These are phyloP conservation scores for Anguilla pacifica DNA, from an alignment of 2,797 vertebrate species.

Conservation along the genomic window DNA sequence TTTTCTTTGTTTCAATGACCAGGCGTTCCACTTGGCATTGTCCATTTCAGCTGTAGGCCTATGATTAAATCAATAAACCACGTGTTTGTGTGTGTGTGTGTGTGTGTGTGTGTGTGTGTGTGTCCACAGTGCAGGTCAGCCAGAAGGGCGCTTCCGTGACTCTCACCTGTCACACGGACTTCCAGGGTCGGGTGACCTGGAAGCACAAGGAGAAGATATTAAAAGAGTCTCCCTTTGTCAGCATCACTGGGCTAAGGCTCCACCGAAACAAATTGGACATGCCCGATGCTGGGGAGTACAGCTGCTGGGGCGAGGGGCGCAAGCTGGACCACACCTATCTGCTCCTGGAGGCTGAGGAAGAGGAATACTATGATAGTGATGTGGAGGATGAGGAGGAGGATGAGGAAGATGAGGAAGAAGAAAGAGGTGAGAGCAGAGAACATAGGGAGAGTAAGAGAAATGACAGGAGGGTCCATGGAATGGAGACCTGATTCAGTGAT, in stretches of 20 bases:
- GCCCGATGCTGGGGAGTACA: slow-evolving; percentile 26
- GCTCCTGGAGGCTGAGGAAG: slow-evolving; percentile 14
- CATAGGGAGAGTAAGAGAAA: neutral
- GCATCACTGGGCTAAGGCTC: neutral
- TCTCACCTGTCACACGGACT: slow-evolving; percentile 21
- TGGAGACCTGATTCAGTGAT: neutral
- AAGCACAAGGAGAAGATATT: neutral
- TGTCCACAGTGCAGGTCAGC: slow-evolving; percentile 6
- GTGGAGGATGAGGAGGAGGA: neutral
- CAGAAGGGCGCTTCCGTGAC: neutral
- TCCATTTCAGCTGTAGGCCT: neutral
- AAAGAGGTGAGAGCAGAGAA: slow-evolving; percentile 7
- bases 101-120: slow-evolving; percentile 4
- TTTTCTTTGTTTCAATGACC: neutral
- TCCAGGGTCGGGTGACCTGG: slow-evolving; percentile 13
- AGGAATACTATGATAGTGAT: neutral
- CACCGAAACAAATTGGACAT: neutral
- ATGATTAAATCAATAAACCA: neutral
- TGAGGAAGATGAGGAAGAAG: neutral
- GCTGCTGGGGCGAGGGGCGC: slow-evolving; percentile 28
- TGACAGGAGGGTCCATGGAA: neutral
- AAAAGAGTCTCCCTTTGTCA: neutral
- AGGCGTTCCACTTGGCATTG: neutral
- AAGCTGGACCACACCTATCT: slow-evolving; percentile 20
- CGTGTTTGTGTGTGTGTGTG: neutral